Evolutionary conservation across 1,140 invertebrate species (phyloP), one percentile per base, ranked within the genome.

Genomic region (Bicyclus anynana): DNA sequence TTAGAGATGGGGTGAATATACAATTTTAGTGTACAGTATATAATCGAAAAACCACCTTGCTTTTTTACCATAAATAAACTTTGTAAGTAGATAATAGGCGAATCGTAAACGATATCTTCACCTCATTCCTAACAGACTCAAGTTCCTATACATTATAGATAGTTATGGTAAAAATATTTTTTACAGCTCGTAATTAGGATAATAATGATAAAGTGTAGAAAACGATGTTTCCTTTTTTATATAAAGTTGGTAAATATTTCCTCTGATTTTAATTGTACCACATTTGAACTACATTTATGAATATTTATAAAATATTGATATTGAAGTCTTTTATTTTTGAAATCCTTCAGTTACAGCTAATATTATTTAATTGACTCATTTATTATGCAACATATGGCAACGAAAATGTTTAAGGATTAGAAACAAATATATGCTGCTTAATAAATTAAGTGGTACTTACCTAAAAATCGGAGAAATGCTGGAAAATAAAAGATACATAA

Each of bases 261-360:
- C 73, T 81, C 80, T 84, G 76, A 86, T 86, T 87, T 87, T 82
- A 84, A 87, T 84, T 85, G 81, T 87, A 82, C 76, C 76, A 84
- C 80, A 86, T 87, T 87, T 84, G 83, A 87, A 75, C 74, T 85
- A 84, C 83, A 87, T 84, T 85, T 85, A 84, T 76, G 80, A 86
- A 86, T 86, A 87, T 87, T 87, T 87, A 87, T 86, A 87, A 87
- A 87, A 86, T 72, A 87, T 86, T 86, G 78, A 82, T 84, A 81
- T 60, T 60, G 51, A 53, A 38, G 71, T 69, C 77, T 85, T 87
- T 87, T 66, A 81, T 85, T 85, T 76, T 18, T 6, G 7, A 2
- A 55, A 14, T 27, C 18, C 44, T 20, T 26, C 14, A 2, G 16
- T 47, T 10, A 26, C 29, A 33, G 10, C 29, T 33, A 5, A 35